These are phyloP conservation scores for Ammodytes marinus DNA, from an alignment of 2,113 vertebrate genomes.

Conservation along the genomic window DNA sequence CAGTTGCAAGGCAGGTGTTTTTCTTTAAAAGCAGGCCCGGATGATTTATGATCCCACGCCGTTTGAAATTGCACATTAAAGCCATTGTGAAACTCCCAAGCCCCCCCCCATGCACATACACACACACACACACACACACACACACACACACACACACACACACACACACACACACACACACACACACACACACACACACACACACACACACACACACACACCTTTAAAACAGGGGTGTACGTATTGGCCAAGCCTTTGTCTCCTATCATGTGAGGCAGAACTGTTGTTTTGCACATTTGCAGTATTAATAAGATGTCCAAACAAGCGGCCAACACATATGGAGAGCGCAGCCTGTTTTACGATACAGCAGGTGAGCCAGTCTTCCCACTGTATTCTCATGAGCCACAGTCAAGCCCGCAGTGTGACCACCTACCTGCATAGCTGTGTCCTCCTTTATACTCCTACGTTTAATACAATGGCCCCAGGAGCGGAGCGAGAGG, in stretches of 20 bases:
- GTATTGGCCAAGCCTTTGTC: slow-evolving; percentile 20
- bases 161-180: too few relatives aligned
- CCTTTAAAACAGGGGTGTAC: slow-evolving; percentile 1
- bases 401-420: slow-evolving; percentile 30
- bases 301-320: slow-evolving; percentile 75
- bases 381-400: slow-evolving; percentile 50
- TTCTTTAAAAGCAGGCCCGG: slow-evolving; percentile 49
- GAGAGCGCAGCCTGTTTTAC: slow-evolving; percentile 67
- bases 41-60: slow-evolving; percentile 69
- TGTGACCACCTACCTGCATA: slow-evolving; percentile 75
- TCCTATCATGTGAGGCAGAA: slow-evolving; percentile 45
- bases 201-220: too few relatives aligned
- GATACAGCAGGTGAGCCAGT: slow-evolving; percentile 67
- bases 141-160: too few relatives aligned
- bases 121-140: too few relatives aligned
- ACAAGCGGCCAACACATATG: slow-evolving; percentile 72
- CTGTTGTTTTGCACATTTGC: slow-evolving; percentile 66
- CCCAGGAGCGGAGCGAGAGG: slow-evolving; percentile 1
- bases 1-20: slow-evolving; percentile 73
- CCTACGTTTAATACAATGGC: slow-evolving; percentile 29
- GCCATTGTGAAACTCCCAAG: slow-evolving; percentile 49
- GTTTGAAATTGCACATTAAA: slow-evolving; percentile 74
- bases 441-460: slow-evolving; percentile 49
- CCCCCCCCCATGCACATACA: not conserved
- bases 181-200: too few relatives aligned